A percentile compares a stretch with the other conserved stretches of the same genome.
Conservation (phyloP, 2,797 vertebrate species). For the Pipistrellus pygmaeus region DNA sequence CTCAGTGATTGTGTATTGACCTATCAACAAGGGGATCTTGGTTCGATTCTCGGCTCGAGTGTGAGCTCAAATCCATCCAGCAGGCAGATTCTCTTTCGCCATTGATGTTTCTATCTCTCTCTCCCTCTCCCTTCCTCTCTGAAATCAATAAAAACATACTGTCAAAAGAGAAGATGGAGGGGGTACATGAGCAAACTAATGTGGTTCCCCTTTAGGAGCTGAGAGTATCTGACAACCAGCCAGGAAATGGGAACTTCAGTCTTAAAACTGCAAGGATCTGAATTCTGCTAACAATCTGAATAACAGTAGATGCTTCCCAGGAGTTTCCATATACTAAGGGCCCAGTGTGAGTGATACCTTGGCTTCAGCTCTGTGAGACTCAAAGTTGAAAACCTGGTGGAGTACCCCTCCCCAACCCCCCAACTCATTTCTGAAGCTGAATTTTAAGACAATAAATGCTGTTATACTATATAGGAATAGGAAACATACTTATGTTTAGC, state of each 20-base stretch:
- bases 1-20: no score
- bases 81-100: no score
- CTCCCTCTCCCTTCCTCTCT: no score
- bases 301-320: not conserved
- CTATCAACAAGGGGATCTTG: no score
- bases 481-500: not conserved
- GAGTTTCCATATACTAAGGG: not conserved
- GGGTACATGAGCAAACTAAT: not conserved
- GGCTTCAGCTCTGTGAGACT: not conserved
- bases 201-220: not conserved
- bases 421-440: not conserved
- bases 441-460: not conserved
- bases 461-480: not conserved
- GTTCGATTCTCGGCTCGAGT: accelerated
- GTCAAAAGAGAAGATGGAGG: not conserved
- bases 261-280: not conserved
- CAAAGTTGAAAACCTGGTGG: not conserved
- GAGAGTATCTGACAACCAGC: not conserved
- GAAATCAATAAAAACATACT: no score
- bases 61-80: no score
- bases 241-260: not conserved
- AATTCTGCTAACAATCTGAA: not conserved
- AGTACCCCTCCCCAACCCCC: not conserved
- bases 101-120: no score
- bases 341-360: not conserved